phyloP scores from a whole-genome alignment of 37 sponge, comb jelly and placozoan species.

The Bolinopsis microptera region DNA sequence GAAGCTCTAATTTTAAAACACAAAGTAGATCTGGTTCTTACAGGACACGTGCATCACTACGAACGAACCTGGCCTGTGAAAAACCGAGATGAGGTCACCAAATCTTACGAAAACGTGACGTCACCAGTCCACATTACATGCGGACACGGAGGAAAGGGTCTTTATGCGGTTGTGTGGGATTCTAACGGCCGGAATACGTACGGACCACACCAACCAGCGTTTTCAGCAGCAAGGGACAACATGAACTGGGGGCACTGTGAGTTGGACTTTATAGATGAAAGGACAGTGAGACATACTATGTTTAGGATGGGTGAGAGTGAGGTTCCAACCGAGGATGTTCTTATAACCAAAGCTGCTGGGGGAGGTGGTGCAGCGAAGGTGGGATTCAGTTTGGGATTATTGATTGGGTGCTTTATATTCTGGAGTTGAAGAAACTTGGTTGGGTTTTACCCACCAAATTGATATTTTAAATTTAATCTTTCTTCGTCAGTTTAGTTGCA shows the following conservation, averaged over 20 bases:
- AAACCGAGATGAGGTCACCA: neutral
- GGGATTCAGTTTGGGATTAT: neutral
- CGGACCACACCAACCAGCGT: neutral
- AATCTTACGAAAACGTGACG: constrained; percentile 15
- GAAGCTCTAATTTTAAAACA: constrained; percentile 15
- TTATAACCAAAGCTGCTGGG: neutral
- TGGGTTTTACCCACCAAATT: too few species aligned
- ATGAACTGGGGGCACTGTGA: constrained; percentile 50
- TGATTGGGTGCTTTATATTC: too few species aligned
- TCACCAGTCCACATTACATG: constrained; percentile 31
- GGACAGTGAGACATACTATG: neutral
- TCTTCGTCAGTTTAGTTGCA: too few species aligned
- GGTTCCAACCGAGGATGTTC: neutral
- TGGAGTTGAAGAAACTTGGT: too few species aligned
- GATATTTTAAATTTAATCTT: too few species aligned
- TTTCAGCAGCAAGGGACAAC: neutral
- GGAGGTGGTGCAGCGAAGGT: neutral
- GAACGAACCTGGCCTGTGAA: constrained; percentile 58
- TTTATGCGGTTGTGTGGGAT: neutral
- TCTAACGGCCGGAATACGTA: neutral
- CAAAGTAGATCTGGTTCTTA: constrained; percentile 38
- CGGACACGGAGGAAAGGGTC: constrained; percentile 31
- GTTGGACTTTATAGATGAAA: constrained; percentile 31
- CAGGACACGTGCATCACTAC: constrained; percentile 59
- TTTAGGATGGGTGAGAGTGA: neutral